Evolutionary conservation across 2,797 vertebrate genomes (phyloP), one percentile per base, ranked within the genome.

Genomic region (Apogon hyalosoma): DNA sequence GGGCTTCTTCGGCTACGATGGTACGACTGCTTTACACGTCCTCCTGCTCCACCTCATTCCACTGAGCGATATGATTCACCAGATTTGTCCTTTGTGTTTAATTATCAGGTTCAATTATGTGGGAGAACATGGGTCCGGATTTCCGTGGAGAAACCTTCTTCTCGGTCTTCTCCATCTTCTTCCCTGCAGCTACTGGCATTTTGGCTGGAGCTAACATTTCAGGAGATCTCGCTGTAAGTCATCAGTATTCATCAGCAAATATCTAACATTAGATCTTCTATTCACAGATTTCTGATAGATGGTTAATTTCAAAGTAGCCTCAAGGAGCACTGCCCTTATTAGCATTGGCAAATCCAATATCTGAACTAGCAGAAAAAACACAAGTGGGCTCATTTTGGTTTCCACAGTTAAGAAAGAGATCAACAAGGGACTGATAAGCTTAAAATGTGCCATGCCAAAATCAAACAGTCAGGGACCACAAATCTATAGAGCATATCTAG

Each of bases 201-300:
- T 92, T 99, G 81, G 98, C 98, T 40, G 98, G 98, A 71, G 96
- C 98, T 77, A 99, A 99, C 92, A 99, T 99, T 92, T 99, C 98
- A 47, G 98, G 98, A 90, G 98, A 99, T 86, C 97, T 99, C 56
- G 93, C 96, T 46, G 98, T 99, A 85, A 96, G 97, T 86, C 8
- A 15, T 3, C 8, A 8, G 6, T 31, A 91, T 69, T 31, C 18
- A 13, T 7, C 12, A 47, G 19, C 4, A 18, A 58, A 28, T 28
- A 28, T 28, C 24, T 28, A 28, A 28, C 6, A 28, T 28, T 28
- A 28, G 19, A 21, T 3, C 3, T 21, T 21, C 19, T 21, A 2
- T 2, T 21, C 19, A 21, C 19, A 21, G 19, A 21, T 21, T 21
- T 21, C 3, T 21, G 19, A 3, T 3, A 21, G 19, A 21, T 3